Evolutionary conservation across 2,888 invertebrate genomes (phyloP).

Genomic region (Napeogenes sylphis): DNA sequence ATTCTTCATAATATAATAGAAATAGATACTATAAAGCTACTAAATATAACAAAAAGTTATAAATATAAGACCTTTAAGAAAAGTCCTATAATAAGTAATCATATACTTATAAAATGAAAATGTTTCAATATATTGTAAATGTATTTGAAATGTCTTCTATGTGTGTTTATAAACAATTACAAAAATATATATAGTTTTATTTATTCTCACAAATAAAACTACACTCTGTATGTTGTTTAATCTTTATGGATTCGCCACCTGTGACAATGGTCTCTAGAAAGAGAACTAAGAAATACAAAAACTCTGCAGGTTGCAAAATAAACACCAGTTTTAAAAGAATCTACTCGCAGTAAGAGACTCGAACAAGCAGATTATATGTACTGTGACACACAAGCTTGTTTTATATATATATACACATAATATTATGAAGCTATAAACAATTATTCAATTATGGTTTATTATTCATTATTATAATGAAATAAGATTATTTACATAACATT

Average conservation of each 20-base stretch:
- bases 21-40: too few species aligned
- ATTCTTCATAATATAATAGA: too few species aligned
- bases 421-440: not conserved
- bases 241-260: slow-evolving; percentile 35
- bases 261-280: slow-evolving; percentile 37
- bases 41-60: too few species aligned
- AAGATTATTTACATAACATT: not conserved
- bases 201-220: not conserved
- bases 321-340: slow-evolving; percentile 11
- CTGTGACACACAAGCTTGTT: not conserved
- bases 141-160: too few species aligned
- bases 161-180: too few species aligned
- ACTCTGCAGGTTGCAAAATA: slow-evolving; percentile 12
- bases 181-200: too few species aligned
- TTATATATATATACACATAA: not conserved
- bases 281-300: slow-evolving; percentile 38
- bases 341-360: slow-evolving; percentile 7
- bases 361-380: not conserved
- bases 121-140: too few species aligned
- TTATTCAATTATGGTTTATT: slow-evolving; percentile 1
- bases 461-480: slow-evolving; percentile 6
- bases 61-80: too few species aligned
- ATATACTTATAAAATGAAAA: too few species aligned
- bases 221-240: slow-evolving; percentile 29
- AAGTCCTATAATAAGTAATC: too few species aligned